phyloP scores from a whole-genome alignment of 2,888 invertebrate species.

The Sympetrum striolatum region DNA sequence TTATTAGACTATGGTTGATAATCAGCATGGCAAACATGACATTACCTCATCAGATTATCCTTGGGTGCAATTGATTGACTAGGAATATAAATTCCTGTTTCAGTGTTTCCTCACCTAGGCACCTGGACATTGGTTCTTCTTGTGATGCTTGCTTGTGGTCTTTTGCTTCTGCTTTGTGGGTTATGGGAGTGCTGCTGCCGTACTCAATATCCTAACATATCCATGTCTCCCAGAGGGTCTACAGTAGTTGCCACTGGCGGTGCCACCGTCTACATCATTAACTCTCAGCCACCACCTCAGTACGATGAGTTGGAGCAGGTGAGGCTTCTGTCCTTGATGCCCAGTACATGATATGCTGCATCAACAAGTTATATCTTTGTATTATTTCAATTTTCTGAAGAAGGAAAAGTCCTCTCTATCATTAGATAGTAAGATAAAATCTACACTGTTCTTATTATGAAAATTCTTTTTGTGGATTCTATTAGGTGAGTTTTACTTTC shows the following conservation, averaged over 20 bases:
- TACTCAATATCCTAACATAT: slow-evolving; percentile 57
- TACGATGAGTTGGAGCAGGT: slow-evolving; percentile 22
- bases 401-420: too few species aligned
- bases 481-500: too few species aligned
- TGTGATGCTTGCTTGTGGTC: slow-evolving; percentile 74
- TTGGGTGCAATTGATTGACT: too few species aligned
- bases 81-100: slow-evolving; percentile 53
- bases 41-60: too few species aligned
- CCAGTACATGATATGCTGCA: too few species aligned
- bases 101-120: slow-evolving; percentile 72
- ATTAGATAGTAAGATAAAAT: too few species aligned
- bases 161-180: slow-evolving; percentile 73
- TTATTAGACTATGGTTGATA: too few species aligned
- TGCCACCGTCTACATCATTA: not conserved
- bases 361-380: too few species aligned
- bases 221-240: slow-evolving; percentile 50
- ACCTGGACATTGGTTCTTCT: slow-evolving; percentile 77
- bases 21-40: too few species aligned
- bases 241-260: not conserved
- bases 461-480: too few species aligned
- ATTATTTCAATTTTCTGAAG: too few species aligned
- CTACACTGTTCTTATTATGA: too few species aligned
- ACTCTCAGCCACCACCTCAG: not conserved
- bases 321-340: not conserved
- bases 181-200: slow-evolving; percentile 66